Evolutionary conservation across 2,888 invertebrate species (phyloP), one percentile per base, ranked within the genome.

Genomic region (Parasteatoda lunata): DNA sequence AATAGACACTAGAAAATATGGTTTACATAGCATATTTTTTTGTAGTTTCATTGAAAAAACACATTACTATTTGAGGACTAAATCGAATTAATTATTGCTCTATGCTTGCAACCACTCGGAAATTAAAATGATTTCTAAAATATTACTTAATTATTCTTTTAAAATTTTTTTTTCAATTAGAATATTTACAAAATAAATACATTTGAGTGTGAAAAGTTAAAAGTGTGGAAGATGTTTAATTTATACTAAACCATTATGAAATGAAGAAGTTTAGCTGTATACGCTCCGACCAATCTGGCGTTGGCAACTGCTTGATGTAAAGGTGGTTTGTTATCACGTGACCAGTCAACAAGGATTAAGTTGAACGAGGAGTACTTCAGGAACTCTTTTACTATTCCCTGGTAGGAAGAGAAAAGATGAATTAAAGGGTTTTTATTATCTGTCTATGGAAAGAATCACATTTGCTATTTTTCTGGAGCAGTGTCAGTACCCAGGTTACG

Each of bases 311-410:
- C 83, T 64, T 70, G 69, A 5, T 64, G n/a, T 15, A 77, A 83
- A 9, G 83, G 83, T 6, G 15, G 15, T 5, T 59, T 15, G 47
- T 83, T 83, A 49, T 59, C 15, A 15, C 30, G 8, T 7, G 77
- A 49, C 83, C 83, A 83, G 48, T 83, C 83, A 4, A 83, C 83
- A n/a, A 83, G 45, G 9, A 83, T 77, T 1, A 83, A 51, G 64
- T 83, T 77, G 71, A 70, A 83, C 2, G 54, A 48, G 6, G 70
- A 54, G 13, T 59, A 11, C 45, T 59, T 47, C n/a, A 83, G 65
- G 6, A 83, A 15, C n/a, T 59, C 72, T 15, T 80, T 52, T 52
- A 72, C 72, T 64, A 80, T 45, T 13, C 30, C n/a, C 80, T 80
- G 45, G 0, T 70, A 52, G 7, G 48, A 15, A 30, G 30, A 30